Conservation (phyloP, 2,888 invertebrate species). For the Troides oblongomaculatus region DNA sequence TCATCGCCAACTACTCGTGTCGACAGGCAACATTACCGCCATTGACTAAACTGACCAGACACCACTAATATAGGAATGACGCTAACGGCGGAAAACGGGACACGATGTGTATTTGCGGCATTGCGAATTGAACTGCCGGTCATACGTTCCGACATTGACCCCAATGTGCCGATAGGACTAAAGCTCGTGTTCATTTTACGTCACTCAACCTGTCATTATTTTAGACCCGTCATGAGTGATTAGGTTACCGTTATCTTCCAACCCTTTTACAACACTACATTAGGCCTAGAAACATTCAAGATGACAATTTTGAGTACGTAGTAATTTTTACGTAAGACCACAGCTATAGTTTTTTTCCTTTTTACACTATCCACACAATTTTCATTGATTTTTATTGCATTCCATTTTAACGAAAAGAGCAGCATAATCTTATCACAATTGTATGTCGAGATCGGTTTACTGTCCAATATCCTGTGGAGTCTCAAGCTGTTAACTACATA, state of each 20-base stretch:
- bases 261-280: background rate
- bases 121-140: slow-evolving; percentile 52
- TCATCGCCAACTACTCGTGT: background rate
- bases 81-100: slow-evolving; percentile 33
- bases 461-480: too few relatives aligned
- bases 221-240: slow-evolving; percentile 15
- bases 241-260: slow-evolving; percentile 6
- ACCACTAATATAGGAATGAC: slow-evolving; percentile 35
- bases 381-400: too few relatives aligned
- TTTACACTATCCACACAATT: too few relatives aligned
- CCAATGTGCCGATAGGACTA: slow-evolving; percentile 58
- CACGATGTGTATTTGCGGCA: slow-evolving; percentile 38
- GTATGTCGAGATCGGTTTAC: too few relatives aligned
- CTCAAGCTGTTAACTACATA: too few relatives aligned
- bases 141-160: slow-evolving; percentile 69
- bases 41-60: slow-evolving; percentile 9
- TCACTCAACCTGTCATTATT: slow-evolving; percentile 25
- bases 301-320: background rate
- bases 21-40: background rate
- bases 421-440: too few relatives aligned
- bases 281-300: background rate
- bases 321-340: background rate
- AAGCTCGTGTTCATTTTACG: slow-evolving; percentile 43
- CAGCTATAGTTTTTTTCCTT: too few relatives aligned
- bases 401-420: too few relatives aligned